Evolutionary conservation across 2,797 vertebrate species (phyloP).

Genomic region (Rhincodon typus): DNA sequence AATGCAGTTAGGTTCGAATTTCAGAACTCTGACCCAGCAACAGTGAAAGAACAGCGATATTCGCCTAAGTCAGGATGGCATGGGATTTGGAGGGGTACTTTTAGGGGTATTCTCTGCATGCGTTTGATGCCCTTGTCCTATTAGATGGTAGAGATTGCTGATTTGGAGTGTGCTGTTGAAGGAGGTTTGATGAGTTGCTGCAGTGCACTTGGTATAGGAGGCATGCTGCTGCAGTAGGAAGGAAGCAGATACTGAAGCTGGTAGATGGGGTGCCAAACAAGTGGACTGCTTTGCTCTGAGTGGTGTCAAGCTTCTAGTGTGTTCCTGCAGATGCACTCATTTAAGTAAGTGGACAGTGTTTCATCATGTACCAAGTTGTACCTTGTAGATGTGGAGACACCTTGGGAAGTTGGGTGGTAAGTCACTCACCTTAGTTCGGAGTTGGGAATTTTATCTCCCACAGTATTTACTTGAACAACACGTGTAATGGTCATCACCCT

Average conservation of each 20-base stretch:
- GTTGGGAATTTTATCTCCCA: no score
- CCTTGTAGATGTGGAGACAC: no score
- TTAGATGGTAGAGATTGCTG: not conserved
- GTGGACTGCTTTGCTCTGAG: not conserved
- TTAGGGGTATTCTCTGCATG: not conserved
- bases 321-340: not conserved
- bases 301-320: not conserved
- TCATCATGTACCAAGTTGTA: no score
- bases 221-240: no score
- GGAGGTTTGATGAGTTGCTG: not conserved
- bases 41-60: not conserved
- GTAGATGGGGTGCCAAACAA: not conserved
- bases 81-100: not conserved
- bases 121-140: not conserved
- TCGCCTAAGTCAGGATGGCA: not conserved
- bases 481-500: no score
- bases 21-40: not conserved
- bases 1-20: not conserved
- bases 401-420: no score
- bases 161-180: not conserved
- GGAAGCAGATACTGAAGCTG: not conserved
- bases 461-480: no score
- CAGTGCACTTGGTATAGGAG: not conserved
- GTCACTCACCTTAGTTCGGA: no score
- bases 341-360: no score